Conservation (phyloP, 2,797 vertebrate species). For the Typhlichthys eigenmanni region DNA sequence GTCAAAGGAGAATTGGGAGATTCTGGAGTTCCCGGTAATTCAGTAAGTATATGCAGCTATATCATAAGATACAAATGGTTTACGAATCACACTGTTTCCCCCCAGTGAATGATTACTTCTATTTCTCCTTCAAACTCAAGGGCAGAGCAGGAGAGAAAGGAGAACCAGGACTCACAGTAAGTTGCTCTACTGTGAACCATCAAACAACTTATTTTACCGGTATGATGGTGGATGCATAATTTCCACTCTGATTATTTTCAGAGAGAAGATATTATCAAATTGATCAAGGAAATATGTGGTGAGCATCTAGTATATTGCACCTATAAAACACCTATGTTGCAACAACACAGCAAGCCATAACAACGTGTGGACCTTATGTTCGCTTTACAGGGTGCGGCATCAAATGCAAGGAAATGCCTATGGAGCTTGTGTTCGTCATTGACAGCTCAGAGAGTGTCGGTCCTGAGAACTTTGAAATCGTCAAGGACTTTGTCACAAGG, state of each 20-base stretch:
- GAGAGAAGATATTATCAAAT: constrained; percentile 90
- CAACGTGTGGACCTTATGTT: background rate
- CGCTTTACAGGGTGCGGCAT: constrained; percentile 83
- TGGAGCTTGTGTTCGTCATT: constrained; percentile 94
- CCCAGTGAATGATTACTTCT: constrained; percentile 12
- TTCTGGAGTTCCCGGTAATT: constrained; percentile 79
- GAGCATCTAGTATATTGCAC: constrained; percentile 50
- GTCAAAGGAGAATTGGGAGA: constrained; percentile 84
- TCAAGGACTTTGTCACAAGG: constrained; percentile 90
- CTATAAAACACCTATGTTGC: background rate
- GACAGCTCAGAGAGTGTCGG: constrained; percentile 94
- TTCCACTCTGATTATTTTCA: constrained; percentile 51
- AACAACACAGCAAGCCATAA: background rate
- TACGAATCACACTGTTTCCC: background rate
- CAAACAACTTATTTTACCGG: background rate
- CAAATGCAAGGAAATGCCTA: constrained; percentile 92
- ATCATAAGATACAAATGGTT: no score
- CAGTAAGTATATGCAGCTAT: constrained; percentile 69
- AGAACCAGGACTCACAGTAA: constrained; percentile 87
- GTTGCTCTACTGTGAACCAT: constrained; percentile 38
- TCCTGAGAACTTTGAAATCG: constrained; percentile 91
- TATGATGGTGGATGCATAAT: background rate
- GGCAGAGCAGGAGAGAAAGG: constrained; percentile 84
- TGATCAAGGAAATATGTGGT: constrained; percentile 94
- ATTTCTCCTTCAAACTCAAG: constrained; percentile 56